These are phyloP conservation scores for Spilogale gracilis DNA, from an alignment of 2,113 vertebrate genomes.

Conservation along the genomic window DNA sequence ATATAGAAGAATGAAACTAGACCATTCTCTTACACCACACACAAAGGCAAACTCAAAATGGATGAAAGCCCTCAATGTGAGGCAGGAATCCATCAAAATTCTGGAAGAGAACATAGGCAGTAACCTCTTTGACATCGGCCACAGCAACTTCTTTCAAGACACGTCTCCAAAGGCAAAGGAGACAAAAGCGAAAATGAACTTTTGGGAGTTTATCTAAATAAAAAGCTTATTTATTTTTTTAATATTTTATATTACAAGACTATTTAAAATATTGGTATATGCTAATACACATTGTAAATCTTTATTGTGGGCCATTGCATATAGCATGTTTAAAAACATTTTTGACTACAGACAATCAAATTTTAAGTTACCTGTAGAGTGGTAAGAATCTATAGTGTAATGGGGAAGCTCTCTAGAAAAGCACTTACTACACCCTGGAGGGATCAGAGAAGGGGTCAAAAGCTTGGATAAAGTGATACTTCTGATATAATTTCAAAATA, in stretches of 20 bases:
- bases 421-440: background rate
- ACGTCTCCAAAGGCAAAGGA: too few relatives aligned
- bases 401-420: background rate
- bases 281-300: slow-evolving; percentile 16
- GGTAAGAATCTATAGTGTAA: background rate
- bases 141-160: too few relatives aligned
- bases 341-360: background rate
- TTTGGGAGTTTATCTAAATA: too few relatives aligned
- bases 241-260: background rate
- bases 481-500: background rate
- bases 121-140: too few relatives aligned
- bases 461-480: background rate
- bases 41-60: too few relatives aligned
- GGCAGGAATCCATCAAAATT: too few relatives aligned
- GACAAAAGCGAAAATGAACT: too few relatives aligned
- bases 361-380: background rate
- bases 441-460: background rate
- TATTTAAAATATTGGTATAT: slow-evolving; percentile 41
- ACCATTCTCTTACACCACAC: too few relatives aligned
- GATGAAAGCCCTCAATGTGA: too few relatives aligned
- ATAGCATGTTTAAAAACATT: background rate
- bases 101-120: too few relatives aligned
- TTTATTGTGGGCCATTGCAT: background rate
- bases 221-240: too few relatives aligned
- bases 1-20: too few relatives aligned